Conservation (phyloP, 2,113 vertebrate species). For the Colossoma macropomum region DNA sequence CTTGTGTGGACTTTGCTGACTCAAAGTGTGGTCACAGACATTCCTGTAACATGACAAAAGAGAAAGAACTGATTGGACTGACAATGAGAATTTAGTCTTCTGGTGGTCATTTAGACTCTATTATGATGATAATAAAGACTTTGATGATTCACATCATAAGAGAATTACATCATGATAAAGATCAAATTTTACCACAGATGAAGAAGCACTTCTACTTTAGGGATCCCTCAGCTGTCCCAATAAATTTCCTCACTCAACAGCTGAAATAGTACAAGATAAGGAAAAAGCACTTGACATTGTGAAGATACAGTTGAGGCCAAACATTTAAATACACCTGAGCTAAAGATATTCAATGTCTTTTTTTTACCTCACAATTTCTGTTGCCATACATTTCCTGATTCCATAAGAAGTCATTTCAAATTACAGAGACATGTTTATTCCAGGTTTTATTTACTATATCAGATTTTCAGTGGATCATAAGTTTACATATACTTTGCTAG, state of each 20-base stretch:
- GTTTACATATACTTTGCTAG: too few relatives aligned
- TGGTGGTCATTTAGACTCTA: too few relatives aligned
- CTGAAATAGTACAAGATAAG: not conserved
- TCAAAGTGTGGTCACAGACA: constrained; percentile 44
- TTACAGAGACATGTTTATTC: too few relatives aligned
- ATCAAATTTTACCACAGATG: not conserved
- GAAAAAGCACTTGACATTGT: not conserved
- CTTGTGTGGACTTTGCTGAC: constrained; percentile 50
- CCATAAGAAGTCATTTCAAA: too few relatives aligned
- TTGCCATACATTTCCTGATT: too few relatives aligned
- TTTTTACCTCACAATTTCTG: too few relatives aligned
- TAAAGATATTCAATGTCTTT: too few relatives aligned
- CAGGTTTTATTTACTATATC: too few relatives aligned
- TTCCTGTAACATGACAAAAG: constrained; percentile 46
- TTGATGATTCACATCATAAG: not conserved
- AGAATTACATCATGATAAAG: not conserved
- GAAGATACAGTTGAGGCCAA: too few relatives aligned
- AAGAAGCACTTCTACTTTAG: not conserved
- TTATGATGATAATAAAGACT: not conserved
- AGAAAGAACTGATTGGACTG: not conserved
- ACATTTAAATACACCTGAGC: too few relatives aligned
- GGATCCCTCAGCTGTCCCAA: too few relatives aligned
- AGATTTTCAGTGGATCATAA: too few relatives aligned
- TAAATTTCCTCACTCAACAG: constrained; percentile 38
- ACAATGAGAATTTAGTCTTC: not conserved